phyloP scores from a whole-genome alignment of 2,113 vertebrate genomes.

The Oncorhynchus gorbuscha region DNA sequence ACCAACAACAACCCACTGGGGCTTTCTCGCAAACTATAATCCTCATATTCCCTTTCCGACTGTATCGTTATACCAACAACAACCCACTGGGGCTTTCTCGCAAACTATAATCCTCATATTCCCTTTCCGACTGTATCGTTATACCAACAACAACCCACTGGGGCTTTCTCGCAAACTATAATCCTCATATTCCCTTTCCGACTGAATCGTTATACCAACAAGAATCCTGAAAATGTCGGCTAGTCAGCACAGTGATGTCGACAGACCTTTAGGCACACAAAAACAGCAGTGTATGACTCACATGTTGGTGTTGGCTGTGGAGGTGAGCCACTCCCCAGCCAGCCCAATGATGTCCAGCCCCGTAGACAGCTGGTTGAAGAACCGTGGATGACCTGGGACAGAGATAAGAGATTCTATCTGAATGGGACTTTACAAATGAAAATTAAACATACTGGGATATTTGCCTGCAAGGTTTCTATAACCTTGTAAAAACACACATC shows the following conservation, averaged over 20 bases:
- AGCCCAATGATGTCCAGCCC: conserved; percentile 95
- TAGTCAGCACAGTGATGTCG: neutral
- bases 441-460: neutral
- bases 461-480: neutral
- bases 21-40: too few relatives aligned
- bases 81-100: too few relatives aligned
- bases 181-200: too few relatives aligned
- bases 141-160: neutral
- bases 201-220: too few relatives aligned
- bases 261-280: neutral
- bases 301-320: conserved; percentile 98
- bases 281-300: conserved; percentile 69
- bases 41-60: too few relatives aligned
- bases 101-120: too few relatives aligned
- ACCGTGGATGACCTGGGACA: conserved; percentile 90
- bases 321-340: conserved; percentile 97
- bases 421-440: neutral
- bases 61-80: neutral
- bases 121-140: too few relatives aligned
- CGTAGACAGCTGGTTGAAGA: conserved; percentile 97
- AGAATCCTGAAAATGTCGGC: neutral
- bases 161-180: too few relatives aligned
- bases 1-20: too few relatives aligned
- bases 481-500: neutral
- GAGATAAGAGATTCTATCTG: conserved; percentile 6